phyloP scores from a whole-genome alignment of 2,113 vertebrate species.

The Pseudopipra pipra region DNA sequence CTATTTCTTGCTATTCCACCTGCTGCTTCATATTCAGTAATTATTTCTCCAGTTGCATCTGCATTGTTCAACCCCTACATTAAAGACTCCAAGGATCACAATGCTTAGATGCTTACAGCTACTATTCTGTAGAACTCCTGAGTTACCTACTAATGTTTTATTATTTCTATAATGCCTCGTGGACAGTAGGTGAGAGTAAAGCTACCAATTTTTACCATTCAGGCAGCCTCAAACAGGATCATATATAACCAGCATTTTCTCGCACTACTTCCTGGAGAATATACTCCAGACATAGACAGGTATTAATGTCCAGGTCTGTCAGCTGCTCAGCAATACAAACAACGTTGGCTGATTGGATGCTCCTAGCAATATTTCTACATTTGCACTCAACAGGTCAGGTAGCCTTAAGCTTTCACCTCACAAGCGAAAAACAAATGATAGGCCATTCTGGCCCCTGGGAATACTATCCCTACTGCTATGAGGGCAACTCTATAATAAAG shows the following conservation, averaged over 20 bases:
- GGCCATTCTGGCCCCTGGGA: neutral
- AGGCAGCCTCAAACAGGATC: neutral
- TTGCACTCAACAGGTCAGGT: neutral
- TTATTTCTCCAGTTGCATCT: neutral
- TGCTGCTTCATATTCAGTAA: neutral
- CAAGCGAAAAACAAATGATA: neutral
- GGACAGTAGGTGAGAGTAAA: neutral
- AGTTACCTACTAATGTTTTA: neutral
- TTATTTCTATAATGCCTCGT: neutral
- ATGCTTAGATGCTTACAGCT: neutral
- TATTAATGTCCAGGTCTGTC: neutral
- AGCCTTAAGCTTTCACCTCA: neutral
- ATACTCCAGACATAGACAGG: neutral
- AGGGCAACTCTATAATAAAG: neutral
- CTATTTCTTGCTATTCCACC: neutral
- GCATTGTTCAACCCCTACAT: neutral
- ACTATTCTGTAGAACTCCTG: neutral
- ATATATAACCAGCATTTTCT: neutral
- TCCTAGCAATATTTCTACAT: neutral
- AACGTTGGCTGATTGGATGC: neutral
- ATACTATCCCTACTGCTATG: neutral
- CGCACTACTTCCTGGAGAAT: neutral
- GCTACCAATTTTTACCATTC: neutral
- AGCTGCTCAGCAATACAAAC: neutral
- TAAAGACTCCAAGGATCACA: neutral